Base-by-base conservation (phyloP, 2,113 vertebrate species). In the Jacana jacana region DNA sequence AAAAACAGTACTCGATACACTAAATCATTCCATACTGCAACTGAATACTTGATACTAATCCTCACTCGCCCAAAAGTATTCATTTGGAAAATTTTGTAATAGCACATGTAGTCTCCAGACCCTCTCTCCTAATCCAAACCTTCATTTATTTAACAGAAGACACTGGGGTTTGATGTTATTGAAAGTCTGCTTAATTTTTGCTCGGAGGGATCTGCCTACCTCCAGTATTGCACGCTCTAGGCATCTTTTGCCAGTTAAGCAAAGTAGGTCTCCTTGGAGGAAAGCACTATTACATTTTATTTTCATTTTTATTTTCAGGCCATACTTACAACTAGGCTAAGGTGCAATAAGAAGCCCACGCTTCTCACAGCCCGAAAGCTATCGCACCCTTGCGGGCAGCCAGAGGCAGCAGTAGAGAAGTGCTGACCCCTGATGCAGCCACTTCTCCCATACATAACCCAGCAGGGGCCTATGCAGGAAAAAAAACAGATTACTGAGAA, bases 31-130 rank as follows among this genome's bases (percentile, higher is more conserved):
- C 17, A 70, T 63, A 91, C 37, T 81, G 64, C 89, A 94, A 94
- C n/a, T 33, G 55, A 94, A 91, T 60, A 87, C 61, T 94, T 78
- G 57, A 72, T 40, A 89, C 89, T 81, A 93, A 91, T 64, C 51
- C 91, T 86, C 64, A 73, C 75, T 79, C 27, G 24, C 51, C 73
- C 3, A 5, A 48, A 91, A 86, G 69, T 92, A 89, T 79, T 94
- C 70, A 91, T 93, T 79, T 94, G 88, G 78, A 96, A 96, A 94
- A 93, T 79, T 79, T 17, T 90, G 40, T 86, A 94, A 93, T 57
- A 94, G 85, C 64, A 80, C 49, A 88, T 61, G 48, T 6, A 54
- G 73, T 68, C 76, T 93, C 77, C 72, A 87, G 95, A 14, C 44
- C 57, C 61, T 93, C 54, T 65, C 57, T 93, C 61, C 73, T 81